A percentile compares a stretch with the other conserved stretches of the same genome.
Conservation (phyloP, 2,888 invertebrate species). For the Cylloceria caligata region DNA sequence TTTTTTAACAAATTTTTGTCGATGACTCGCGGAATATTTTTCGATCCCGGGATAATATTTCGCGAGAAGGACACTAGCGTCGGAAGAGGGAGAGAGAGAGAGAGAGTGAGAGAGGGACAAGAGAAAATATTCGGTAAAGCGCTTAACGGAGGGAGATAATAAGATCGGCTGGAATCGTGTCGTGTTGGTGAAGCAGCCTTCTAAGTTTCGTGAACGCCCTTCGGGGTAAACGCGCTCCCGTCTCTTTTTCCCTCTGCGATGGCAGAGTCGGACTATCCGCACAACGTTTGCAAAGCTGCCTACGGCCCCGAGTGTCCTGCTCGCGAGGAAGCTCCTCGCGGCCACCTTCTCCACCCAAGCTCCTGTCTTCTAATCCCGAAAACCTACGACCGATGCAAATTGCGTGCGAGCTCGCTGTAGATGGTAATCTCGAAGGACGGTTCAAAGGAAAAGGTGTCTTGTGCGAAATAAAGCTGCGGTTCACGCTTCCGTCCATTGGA, state of each 20-base stretch:
- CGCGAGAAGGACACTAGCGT: conserved; percentile 29
- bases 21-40: conserved; percentile 28
- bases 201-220: conserved; percentile 65
- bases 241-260: conserved; percentile 28
- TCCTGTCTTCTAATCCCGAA: conserved; percentile 76
- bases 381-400: conserved; percentile 79
- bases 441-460: conserved; percentile 68
- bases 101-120: too few relatives aligned
- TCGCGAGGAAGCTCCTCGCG: conserved; percentile 1
- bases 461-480: conserved; percentile 66
- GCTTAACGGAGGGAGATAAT: conserved; percentile 69
- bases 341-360: conserved; percentile 30
- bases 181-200: conserved; percentile 59
- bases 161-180: conserved; percentile 65
- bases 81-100: conserved; percentile 45
- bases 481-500: background rate
- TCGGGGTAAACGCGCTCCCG: conserved; percentile 41
- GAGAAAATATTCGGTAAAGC: conserved; percentile 68
- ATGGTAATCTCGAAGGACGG: conserved; percentile 73
- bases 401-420: conserved; percentile 69
- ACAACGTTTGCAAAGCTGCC: conserved; percentile 35
- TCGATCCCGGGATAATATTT: conserved; percentile 56
- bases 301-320: conserved; percentile 41
- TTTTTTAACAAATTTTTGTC: conserved; percentile 5
- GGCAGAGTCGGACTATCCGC: conserved; percentile 2